Evolutionary conservation across 2,113 vertebrate genomes (phyloP), one percentile per base, ranked within the genome.

Genomic region (Pangasianodon gigas): DNA sequence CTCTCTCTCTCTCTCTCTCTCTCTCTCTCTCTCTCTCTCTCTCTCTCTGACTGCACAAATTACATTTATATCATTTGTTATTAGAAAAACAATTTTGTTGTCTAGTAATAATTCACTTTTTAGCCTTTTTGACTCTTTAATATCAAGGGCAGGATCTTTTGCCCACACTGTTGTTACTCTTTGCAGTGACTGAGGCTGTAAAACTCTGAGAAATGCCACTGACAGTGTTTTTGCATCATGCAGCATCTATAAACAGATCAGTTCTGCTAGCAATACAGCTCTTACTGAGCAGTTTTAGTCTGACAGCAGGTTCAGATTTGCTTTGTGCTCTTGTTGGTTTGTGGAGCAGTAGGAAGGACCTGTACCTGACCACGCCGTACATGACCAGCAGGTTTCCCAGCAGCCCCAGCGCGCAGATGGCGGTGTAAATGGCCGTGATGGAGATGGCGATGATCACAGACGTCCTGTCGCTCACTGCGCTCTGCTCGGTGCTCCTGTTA

Each of bases 321-420:
- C 46, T 77, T 37, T 37, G 67, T 16, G 9, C 6, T 71, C 1
- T 51, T 16, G 1, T 52, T 51, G 16, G 6, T 81, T 32, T 32
- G 26, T 14, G 6, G 24, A 29, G 46, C 29, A 52, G 13, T 52
- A 81, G 79, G n/a, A 56, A 19, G 37, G 32, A 82, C 16, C 4
- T 4, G 81, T 97, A 98, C 98, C 98, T 97, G 92, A 99, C 96
- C 90, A 99, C 98, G 58, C 98, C 98, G 82, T 97, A 99, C 98
- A 99, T 99, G 16, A 99, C 98, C 3, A 99, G 96, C 77, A 98
- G 74, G 94, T 99, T 99, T 69, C 98, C 98, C 91, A 99, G 94
- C 87, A 99, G 97, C 89, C 98, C 98, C 93, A 99, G 97, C 83
- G 97, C 97, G 71, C 97, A 99, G 94, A 99, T 97, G 21, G 97